Conservation (phyloP, 2,113 vertebrate genomes). For the Panurus biarmicus region DNA sequence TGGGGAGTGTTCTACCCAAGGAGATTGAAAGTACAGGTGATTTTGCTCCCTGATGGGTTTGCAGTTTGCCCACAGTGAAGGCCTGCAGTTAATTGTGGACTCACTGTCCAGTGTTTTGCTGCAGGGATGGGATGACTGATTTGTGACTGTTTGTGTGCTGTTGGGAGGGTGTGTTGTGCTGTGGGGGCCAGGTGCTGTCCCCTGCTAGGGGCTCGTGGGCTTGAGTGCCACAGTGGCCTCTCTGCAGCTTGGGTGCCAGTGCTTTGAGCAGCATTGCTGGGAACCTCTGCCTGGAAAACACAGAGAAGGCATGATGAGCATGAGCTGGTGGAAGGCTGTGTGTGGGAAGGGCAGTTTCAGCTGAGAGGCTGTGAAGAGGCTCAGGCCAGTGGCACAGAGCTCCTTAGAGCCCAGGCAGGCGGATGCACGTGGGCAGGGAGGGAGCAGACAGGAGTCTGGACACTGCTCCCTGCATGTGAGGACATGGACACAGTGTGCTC, state of each 20-base stretch:
- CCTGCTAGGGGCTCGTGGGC: neutral
- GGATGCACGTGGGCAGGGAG: rapidly evolving
- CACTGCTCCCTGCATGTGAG: neutral
- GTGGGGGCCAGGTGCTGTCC: rapidly evolving
- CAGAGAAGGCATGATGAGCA: rapidly evolving
- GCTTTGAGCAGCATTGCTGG: rapidly evolving
- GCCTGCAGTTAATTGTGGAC: neutral
- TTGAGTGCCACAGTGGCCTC: rapidly evolving
- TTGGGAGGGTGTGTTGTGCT: neutral
- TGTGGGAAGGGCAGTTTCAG: neutral
- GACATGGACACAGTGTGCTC: neutral
- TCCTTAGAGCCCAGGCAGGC: rapidly evolving
- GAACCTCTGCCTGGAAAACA: neutral
- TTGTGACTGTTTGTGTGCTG: neutral
- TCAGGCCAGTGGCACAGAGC: neutral
- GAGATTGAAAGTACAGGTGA: rapidly evolving
- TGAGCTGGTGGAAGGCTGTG: rapidly evolving
- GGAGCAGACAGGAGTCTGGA: neutral
- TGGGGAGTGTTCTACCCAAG: neutral
- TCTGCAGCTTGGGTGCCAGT: no score
- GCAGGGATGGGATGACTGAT: rapidly evolving
- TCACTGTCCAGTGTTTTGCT: neutral
- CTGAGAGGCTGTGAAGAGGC: neutral
- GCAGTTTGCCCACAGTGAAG: neutral
- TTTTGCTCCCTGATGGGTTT: neutral